These are phyloP conservation scores for Odontomachus brunneus DNA, from an alignment of 1,140 invertebrate species.

Conservation along the genomic window DNA sequence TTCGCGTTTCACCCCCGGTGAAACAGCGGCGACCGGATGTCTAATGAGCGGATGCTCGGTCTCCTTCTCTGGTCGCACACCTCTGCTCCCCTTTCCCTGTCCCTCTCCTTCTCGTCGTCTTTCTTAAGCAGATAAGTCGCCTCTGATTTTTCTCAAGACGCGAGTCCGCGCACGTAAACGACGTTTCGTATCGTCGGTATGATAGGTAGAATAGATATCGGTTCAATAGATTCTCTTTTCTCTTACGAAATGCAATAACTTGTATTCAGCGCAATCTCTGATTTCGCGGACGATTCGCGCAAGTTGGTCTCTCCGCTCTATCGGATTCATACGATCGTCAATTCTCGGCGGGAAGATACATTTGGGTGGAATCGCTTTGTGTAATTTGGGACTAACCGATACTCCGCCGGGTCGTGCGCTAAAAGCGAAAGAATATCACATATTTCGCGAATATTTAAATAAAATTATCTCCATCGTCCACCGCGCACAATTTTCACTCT, in stretches of 20 bases:
- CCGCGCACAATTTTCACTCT: constrained; percentile 46
- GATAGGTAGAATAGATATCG: not conserved
- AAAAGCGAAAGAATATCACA: constrained; percentile 40
- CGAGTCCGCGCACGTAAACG: not conserved
- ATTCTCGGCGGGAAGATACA: constrained; percentile 24
- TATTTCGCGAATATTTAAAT: constrained; percentile 56
- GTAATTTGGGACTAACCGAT: constrained; percentile 21
- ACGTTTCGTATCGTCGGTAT: not conserved
- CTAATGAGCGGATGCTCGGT: constrained; percentile 36
- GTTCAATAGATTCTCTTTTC: too few species aligned
- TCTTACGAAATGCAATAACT: not conserved
- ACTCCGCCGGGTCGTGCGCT: constrained; percentile 38
- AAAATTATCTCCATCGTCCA: constrained; percentile 43
- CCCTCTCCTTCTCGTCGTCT: not conserved
- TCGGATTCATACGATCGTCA: too few species aligned
- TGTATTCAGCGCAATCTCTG: too few species aligned
- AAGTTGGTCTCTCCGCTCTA: too few species aligned
- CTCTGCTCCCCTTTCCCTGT: not conserved
- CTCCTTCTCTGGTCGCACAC: not conserved
- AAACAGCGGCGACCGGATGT: constrained; percentile 68
- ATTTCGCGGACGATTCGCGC: constrained; percentile 2
- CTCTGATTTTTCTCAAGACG: not conserved
- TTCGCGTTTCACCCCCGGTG: constrained; percentile 77
- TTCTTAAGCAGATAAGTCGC: not conserved
- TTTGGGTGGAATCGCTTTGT: constrained; percentile 26